Percentiles rank a stretch among this genome's conserved stretches.
Evolutionary conservation across 2,113 vertebrate genomes (phyloP).

Genomic region (Calidris pygmaea): DNA sequence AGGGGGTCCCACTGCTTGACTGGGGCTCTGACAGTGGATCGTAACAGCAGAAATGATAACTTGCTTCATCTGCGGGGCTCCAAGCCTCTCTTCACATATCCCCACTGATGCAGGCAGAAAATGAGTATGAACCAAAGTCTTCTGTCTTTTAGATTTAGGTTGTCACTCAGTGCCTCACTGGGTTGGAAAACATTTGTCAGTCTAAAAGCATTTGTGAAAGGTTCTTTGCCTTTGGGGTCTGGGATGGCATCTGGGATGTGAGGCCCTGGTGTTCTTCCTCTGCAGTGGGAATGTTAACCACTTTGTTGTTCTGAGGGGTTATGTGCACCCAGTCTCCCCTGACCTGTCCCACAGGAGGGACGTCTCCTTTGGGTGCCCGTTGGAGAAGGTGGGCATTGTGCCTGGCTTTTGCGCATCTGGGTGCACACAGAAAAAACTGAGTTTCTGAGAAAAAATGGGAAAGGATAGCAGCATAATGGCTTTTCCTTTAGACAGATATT

Average conservation of each 20-base stretch:
- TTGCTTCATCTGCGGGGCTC: neutral
- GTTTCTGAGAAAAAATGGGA: neutral
- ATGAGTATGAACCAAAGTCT: neutral
- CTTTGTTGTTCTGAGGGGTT: neutral
- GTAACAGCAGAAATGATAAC: neutral
- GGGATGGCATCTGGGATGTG: neutral
- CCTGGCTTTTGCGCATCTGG: neutral
- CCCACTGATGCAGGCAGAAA: neutral
- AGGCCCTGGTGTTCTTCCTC: neutral
- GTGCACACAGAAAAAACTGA: neutral
- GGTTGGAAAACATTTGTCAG: neutral
- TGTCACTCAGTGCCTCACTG: neutral
- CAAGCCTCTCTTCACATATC: neutral
- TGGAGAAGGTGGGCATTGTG: neutral
- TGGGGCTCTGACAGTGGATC: neutral
- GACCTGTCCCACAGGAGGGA: neutral
- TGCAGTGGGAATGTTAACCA: neutral
- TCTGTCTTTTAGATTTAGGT: neutral
- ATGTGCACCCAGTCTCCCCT: neutral
- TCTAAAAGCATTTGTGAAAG: neutral
- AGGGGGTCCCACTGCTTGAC: neutral
- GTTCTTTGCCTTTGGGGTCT: neutral
- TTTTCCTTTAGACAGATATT: neutral
- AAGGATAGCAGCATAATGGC: rapidly evolving
- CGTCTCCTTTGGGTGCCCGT: neutral